Evolutionary conservation across 1,140 invertebrate genomes (phyloP).

Genomic region (Apis florea): DNA sequence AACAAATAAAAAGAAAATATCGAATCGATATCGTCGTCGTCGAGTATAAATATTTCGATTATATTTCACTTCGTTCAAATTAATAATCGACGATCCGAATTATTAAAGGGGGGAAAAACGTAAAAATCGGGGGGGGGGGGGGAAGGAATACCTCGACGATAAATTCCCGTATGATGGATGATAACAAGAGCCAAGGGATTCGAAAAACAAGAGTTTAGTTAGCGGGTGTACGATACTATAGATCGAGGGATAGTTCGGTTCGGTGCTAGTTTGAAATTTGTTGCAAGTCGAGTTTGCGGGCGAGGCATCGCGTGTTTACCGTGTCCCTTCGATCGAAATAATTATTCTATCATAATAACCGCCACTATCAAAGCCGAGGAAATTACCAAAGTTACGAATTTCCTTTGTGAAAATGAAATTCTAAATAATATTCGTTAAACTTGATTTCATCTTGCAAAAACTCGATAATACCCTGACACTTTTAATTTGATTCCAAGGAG

Average conservation of each 20-base stretch:
- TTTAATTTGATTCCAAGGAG: too few relatives aligned
- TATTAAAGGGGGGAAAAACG: not conserved
- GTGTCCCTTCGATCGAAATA: slow-evolving; percentile 7
- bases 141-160: too few relatives aligned
- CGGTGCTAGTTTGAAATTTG: not conserved
- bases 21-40: not conserved
- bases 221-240: not conserved
- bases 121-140: too few relatives aligned
- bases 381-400: not conserved
- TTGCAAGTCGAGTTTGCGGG: not conserved
- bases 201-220: not conserved
- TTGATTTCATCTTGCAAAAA: too few relatives aligned
- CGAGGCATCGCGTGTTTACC: slow-evolving; percentile 7
- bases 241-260: not conserved
- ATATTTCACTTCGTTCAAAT: not conserved
- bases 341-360: not conserved
- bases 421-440: not conserved
- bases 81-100: not conserved
- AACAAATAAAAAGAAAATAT: not conserved
- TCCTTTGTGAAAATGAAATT: too few relatives aligned
- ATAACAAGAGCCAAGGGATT: too few relatives aligned
- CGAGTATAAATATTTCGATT: not conserved
- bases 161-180: not conserved
- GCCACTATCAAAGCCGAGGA: not conserved
- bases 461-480: too few relatives aligned